Percentiles rank a stretch among this genome's conserved stretches.
Evolutionary conservation across 2,888 invertebrate species (phyloP).

Genomic region (Caenorhabditis sp.): DNA sequence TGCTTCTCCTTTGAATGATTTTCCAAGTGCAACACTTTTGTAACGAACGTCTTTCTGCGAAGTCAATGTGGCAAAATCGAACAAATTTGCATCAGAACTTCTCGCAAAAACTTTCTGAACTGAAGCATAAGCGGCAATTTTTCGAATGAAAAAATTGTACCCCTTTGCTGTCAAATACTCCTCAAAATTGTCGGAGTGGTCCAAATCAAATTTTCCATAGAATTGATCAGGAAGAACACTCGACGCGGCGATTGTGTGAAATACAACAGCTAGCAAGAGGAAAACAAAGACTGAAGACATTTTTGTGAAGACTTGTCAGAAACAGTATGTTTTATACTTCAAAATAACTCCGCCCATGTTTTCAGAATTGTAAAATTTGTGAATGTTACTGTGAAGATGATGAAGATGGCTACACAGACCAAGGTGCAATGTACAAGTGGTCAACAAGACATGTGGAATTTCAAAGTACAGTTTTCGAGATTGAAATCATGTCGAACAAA

Average conservation of each 20-base stretch:
- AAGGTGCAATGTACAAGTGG: no score
- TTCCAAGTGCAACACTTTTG: constrained; percentile 58
- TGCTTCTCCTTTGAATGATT: constrained; percentile 64
- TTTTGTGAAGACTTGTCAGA: no score
- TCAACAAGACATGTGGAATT: no score
- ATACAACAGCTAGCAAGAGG: constrained; percentile 33
- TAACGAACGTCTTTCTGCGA: constrained; percentile 67
- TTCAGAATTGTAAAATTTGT: neutral
- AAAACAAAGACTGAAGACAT: constrained; percentile 5
- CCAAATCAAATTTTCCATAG: constrained; percentile 58
- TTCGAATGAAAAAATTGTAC: constrained; percentile 62
- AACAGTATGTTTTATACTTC: neutral
- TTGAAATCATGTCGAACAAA: no score
- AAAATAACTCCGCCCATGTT: constrained; percentile 19
- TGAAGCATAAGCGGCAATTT: constrained; percentile 55
- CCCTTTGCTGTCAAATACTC: constrained; percentile 61
- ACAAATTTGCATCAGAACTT: constrained; percentile 19
- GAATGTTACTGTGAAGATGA: neutral
- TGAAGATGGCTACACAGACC: no score
- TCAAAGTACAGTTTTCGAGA: no score
- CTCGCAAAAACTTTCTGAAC: constrained; percentile 60
- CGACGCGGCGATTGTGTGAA: constrained; percentile 19
- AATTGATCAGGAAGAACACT: constrained; percentile 54
- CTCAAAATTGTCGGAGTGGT: constrained; percentile 63
- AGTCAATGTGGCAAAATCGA: constrained; percentile 60